Conservation (phyloP, 1,140 invertebrate species). For the Cataglyphis hispanica region DNA sequence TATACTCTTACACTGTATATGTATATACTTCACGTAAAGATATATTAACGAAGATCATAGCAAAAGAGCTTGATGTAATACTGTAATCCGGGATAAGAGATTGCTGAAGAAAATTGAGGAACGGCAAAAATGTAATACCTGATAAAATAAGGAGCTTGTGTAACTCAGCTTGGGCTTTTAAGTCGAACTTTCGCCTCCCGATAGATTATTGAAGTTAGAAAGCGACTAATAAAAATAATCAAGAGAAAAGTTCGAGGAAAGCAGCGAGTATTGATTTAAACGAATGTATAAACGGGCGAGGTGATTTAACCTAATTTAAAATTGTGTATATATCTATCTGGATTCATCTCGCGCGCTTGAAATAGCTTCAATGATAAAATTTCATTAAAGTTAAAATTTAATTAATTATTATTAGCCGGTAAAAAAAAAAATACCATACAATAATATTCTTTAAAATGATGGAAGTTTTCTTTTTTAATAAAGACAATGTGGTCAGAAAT, state of each 20-base stretch:
- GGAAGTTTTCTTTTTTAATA: not conserved
- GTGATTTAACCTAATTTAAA: slow-evolving; percentile 10
- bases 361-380: not conserved
- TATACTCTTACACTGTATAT: not conserved
- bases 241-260: slow-evolving; percentile 1
- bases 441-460: not conserved
- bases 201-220: slow-evolving; percentile 33
- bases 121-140: slow-evolving; percentile 56
- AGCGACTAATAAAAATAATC: slow-evolving; percentile 52
- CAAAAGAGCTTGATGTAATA: slow-evolving; percentile 28
- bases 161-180: slow-evolving; percentile 40
- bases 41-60: slow-evolving; percentile 30
- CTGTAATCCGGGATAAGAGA: slow-evolving; percentile 50
- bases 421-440: not conserved
- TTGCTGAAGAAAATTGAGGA: slow-evolving; percentile 20
- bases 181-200: slow-evolving; percentile 24
- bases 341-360: not conserved
- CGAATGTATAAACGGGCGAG: not conserved
- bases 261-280: slow-evolving; percentile 27
- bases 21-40: slow-evolving; percentile 1
- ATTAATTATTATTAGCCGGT: not conserved
- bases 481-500: not conserved
- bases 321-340: not conserved
- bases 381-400: not conserved
- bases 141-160: slow-evolving; percentile 44